phyloP scores from a whole-genome alignment of 2,888 invertebrate species.

The Craniophora ligustri region DNA sequence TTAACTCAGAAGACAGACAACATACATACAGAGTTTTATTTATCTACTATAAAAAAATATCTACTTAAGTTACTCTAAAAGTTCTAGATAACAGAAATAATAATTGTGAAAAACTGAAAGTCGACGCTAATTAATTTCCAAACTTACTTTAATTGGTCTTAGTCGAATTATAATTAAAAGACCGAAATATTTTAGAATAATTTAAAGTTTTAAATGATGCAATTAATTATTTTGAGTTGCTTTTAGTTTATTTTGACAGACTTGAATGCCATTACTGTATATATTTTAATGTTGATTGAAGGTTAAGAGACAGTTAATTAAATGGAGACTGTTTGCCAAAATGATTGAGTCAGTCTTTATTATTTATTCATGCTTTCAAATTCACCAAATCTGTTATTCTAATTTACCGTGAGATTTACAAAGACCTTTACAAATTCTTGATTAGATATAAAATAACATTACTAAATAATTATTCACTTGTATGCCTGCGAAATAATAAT shows the following conservation, averaged over 20 bases:
- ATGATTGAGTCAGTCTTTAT: conserved; percentile 2
- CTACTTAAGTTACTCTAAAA: neutral
- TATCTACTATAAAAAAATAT: no score
- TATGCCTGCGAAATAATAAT: no score
- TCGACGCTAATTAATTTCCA: conserved; percentile 27
- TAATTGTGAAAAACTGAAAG: conserved; percentile 19
- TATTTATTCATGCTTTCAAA: conserved; percentile 8
- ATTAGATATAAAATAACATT: neutral
- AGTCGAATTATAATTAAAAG: conserved; percentile 28
- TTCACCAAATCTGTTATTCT: neutral
- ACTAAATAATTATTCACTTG: no score
- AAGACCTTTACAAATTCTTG: neutral
- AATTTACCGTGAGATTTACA: no score
- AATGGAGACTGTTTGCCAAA: conserved; percentile 1
- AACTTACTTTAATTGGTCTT: conserved; percentile 40
- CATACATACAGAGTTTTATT: no score
- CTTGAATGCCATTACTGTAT: conserved; percentile 11
- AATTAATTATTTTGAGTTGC: conserved; percentile 32
- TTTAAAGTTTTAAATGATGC: conserved; percentile 43
- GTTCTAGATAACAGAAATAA: neutral
- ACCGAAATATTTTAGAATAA: conserved; percentile 27
- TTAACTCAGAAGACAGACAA: no score
- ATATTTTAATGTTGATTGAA: conserved; percentile 10
- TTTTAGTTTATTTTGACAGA: conserved; percentile 26
- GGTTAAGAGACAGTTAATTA: conserved; percentile 18